A percentile compares a stretch with the other conserved stretches of the same genome.
phyloP scores from a whole-genome alignment of 2,797 vertebrate genomes.

The Champsocephalus gunnari region DNA sequence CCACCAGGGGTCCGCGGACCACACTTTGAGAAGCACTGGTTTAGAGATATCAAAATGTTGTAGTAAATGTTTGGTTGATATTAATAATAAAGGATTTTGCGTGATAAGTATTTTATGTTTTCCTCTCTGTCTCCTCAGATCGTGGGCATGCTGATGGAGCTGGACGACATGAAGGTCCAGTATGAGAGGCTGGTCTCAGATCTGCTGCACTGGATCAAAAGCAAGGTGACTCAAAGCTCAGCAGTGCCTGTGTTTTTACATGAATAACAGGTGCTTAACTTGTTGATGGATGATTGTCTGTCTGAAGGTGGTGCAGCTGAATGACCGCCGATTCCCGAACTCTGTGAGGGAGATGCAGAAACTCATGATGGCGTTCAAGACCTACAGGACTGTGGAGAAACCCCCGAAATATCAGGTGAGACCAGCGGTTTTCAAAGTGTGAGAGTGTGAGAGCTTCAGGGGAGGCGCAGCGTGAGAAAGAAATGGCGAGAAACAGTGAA shows the following conservation, averaged over 20 bases:
- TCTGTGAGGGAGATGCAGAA: slow-evolving; percentile 86
- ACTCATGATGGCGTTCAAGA: slow-evolving; percentile 88
- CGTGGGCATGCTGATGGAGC: slow-evolving; percentile 87
- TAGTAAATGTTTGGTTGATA: too few species aligned
- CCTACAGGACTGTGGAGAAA: slow-evolving; percentile 90
- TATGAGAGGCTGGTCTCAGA: slow-evolving; percentile 87
- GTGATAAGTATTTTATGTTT: neutral
- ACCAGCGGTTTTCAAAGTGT: too few species aligned
- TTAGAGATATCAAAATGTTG: too few species aligned
- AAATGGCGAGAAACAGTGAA: too few species aligned
- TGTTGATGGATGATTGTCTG: neutral
- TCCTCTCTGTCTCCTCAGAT: slow-evolving; percentile 77
- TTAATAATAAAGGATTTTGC: too few species aligned
- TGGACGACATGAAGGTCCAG: slow-evolving; percentile 84
- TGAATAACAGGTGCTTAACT: neutral
- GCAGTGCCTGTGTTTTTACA: neutral
- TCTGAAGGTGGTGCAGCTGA: slow-evolving; percentile 81
- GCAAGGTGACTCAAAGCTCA: slow-evolving; percentile 68
- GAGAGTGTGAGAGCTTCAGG: too few species aligned
- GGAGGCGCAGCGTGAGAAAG: too few species aligned
- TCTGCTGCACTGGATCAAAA: slow-evolving; percentile 88
- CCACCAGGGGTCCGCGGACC: too few species aligned
- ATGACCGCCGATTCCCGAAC: slow-evolving; percentile 87
- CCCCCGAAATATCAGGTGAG: slow-evolving; percentile 87
- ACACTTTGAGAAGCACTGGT: too few species aligned